Conservation (phyloP, 2,113 vertebrate species). For the Aptenodytes patagonicus region DNA sequence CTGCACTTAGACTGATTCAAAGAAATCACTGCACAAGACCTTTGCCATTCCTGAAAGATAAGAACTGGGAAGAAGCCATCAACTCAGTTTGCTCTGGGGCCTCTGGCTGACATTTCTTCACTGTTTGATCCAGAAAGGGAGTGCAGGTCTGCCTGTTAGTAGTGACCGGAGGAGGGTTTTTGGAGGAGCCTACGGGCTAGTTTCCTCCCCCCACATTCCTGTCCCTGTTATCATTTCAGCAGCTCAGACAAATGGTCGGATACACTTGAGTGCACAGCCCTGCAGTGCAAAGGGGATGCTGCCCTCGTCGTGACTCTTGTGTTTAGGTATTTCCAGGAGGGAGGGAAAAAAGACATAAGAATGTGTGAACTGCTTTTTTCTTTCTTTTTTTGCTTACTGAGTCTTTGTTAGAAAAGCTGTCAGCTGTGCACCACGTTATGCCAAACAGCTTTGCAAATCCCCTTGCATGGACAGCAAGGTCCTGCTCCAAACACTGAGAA, state of each 20-base stretch:
- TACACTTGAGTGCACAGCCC: neutral
- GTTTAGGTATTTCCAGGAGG: neutral
- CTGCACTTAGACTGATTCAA: neutral
- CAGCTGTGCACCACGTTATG: neutral
- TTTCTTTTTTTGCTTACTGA: neutral
- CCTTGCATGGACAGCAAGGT: neutral
- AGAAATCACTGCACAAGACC: neutral
- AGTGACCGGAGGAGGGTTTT: neutral
- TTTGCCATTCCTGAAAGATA: neutral
- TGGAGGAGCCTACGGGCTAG: neutral
- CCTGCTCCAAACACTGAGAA: neutral
- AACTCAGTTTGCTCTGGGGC: neutral
- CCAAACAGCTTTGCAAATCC: neutral
- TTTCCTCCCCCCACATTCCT: slow-evolving; percentile 8
- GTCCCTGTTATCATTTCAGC: neutral
- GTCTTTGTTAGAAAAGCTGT: neutral
- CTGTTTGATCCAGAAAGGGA: neutral
- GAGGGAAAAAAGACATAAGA: neutral
- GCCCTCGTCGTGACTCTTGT: neutral
- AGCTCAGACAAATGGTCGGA: neutral
- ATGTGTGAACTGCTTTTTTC: neutral
- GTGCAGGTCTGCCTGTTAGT: neutral
- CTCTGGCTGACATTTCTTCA: neutral
- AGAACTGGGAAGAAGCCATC: neutral
- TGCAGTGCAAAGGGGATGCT: neutral